Base-by-base conservation (phyloP, 2,888 invertebrate species). In the Xanthia togata region DNA sequence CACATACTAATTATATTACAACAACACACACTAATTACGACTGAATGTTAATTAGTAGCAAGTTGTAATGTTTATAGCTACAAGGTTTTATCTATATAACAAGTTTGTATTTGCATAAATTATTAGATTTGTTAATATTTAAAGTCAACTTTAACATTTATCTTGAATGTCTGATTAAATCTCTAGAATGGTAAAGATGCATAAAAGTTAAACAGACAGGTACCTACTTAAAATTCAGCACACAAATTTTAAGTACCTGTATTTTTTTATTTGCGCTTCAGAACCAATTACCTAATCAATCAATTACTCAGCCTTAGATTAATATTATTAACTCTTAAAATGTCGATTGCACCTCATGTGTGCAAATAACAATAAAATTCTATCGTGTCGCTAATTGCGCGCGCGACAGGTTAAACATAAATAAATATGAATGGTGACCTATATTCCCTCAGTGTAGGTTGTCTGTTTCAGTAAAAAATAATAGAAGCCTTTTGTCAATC, bases 1-100 rank as follows among this genome's bases (percentile, higher is more conserved):
- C 38, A n/a, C 53, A 57, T 64, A 35, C 68, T 76, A 81, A 81
- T 81, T 65, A 60, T 47, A 76, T 81, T 79, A 60, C 38, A 65
- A 63, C 44, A 55, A 74, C 11, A 1, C 73, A 53, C 57, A 78
- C 53, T 60, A 81, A 79, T 75, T 59, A 81, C 31, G 31, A 2
- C 57, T 53, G 69, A 76, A 76, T 79, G 31, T 67, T 70, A 70
- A 76, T 76, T 70, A 80, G 60, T n/a, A 53, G 26, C 26, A 65
- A 55, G 31, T 31, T 31, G 64, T 60, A 38, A 75, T 64, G 68
- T 64, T 81, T 76, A 70, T 50, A 60, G 55, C 59, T 69, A 50
- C 81, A 70, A 62, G 65, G 79, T 79, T 79, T 41, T 55, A 55
- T 76, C 14, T 44, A 26, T 44, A 20, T 17, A 69, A 47, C 38